Conservation (phyloP, 37 sponge, comb jelly and placozoan species). For the Aplysina aerophoba region DNA sequence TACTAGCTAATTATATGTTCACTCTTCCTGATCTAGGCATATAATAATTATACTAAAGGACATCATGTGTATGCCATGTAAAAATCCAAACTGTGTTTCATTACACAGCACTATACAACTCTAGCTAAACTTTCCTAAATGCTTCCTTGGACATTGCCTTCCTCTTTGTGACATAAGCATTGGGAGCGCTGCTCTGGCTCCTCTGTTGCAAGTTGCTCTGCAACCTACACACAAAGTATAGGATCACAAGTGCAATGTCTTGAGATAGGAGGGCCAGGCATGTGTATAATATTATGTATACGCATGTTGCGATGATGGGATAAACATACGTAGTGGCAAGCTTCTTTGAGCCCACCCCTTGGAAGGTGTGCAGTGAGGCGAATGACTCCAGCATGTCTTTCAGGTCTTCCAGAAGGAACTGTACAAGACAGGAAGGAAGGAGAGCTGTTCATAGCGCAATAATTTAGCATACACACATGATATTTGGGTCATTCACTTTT, state of each 20-base stretch:
- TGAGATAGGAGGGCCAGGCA: too few relatives aligned
- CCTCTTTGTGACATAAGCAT: conserved; percentile 14
- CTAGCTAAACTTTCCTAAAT: background rate
- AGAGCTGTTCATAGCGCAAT: too few relatives aligned
- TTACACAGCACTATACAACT: too few relatives aligned
- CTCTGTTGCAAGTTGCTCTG: conserved; percentile 23
- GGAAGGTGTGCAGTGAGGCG: conserved; percentile 36
- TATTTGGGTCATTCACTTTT: too few relatives aligned
- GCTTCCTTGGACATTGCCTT: conserved; percentile 15
- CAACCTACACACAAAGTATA: background rate
- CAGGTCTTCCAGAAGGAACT: conserved; percentile 50
- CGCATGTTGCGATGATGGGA: background rate
- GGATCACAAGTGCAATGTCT: too few relatives aligned
- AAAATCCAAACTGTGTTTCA: too few relatives aligned
- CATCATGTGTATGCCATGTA: too few relatives aligned
- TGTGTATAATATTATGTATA: background rate
- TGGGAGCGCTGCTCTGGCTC: conserved; percentile 19
- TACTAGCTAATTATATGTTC: too few relatives aligned
- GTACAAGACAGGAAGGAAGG: too few relatives aligned
- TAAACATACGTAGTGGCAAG: conserved; percentile 22
- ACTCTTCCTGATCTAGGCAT: too few relatives aligned
- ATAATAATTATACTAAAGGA: too few relatives aligned
- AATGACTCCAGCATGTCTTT: conserved; percentile 51
- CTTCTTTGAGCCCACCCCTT: conserved; percentile 21
- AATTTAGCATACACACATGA: too few relatives aligned